Base-by-base conservation (phyloP, 2,888 invertebrate genomes). In the Eilema caniola region DNA sequence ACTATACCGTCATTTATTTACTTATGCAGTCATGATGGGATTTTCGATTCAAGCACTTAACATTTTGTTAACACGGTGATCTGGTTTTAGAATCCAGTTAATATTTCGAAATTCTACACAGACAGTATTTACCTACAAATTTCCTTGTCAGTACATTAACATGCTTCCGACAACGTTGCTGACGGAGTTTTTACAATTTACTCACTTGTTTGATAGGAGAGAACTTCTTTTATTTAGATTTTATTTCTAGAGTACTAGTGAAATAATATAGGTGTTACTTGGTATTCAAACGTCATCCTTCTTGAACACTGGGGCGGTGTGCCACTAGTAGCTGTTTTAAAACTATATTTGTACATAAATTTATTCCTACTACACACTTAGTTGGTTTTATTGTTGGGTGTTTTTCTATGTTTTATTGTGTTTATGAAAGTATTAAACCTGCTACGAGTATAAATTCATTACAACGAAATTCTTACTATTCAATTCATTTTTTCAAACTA, bases 131-230 rank as follows among this genome's bases (percentile, higher is more conserved):
- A 70, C 62, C 66, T 74, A 74, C 73, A 72, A 74, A 79, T 66
- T 69, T 71, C 70, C 41, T 67, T 73, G 16, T 72, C 67, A 7
- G 14, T 69, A 70, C 76, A 79, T 78, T 79, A 66, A 75, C 64
- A 83, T 80, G 80, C 84, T 83, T 84, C 80, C 71, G 76, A 78
- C 78, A 77, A n/a, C 28, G 37, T 77, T 37, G 33, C 8, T 61
- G 24, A 69, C 72, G 70, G 67, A 4, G 74, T 72, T 75, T 81
- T 79, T 71, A 69, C 74, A 70, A 79, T 78, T 78, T 68, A 67
- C 72, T 70, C 2, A n/a, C 67, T 64, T 69, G 61, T 67, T 73
- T 47, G 67, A 65, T 67, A 76, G 70, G 72, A 72, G 59, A 78
- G 66, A 75, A 73, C 75, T 53, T 60, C 16, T 71, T 72, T 67